Conservation (phyloP, 2,113 vertebrate species). For the Pelobates fuscus region DNA sequence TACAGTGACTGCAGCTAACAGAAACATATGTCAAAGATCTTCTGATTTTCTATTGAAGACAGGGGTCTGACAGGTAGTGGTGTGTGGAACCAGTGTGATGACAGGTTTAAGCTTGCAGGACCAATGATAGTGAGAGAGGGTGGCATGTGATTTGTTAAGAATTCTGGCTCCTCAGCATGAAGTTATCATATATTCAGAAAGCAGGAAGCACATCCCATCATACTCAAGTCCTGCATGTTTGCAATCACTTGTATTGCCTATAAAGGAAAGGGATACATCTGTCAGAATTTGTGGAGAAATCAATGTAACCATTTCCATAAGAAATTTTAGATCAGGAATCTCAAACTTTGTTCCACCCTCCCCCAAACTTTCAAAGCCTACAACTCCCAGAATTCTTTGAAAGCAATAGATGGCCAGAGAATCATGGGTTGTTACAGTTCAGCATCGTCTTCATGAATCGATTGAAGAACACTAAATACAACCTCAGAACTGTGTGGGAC, state of each 20-base stretch:
- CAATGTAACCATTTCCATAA: not conserved
- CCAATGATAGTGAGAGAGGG: slow-evolving; percentile 53
- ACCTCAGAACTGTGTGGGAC: too few species aligned
- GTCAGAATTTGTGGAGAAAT: not conserved
- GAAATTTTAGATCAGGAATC: too few species aligned
- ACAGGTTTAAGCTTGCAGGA: slow-evolving; percentile 48
- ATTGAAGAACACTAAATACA: too few species aligned
- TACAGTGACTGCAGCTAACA: slow-evolving; percentile 29
- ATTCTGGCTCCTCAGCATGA: slow-evolving; percentile 30
- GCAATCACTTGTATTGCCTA: not conserved
- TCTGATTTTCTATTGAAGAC: slow-evolving; percentile 27
- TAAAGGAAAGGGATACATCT: not conserved
- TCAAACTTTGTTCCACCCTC: not conserved
- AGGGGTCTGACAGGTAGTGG: slow-evolving; percentile 51
- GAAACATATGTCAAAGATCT: not conserved
- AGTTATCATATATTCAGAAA: slow-evolving; percentile 26
- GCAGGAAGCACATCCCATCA: not conserved
- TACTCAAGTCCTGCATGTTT: slow-evolving; percentile 5
- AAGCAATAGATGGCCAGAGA: too few species aligned
- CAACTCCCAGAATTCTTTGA: too few species aligned
- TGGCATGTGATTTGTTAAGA: slow-evolving; percentile 52
- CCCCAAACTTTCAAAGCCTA: not conserved
- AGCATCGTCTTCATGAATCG: too few species aligned
- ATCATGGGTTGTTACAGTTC: too few species aligned
- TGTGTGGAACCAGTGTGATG: slow-evolving; percentile 47